These are phyloP conservation scores for Arrhopalites spinosus DNA, from an alignment of 2,888 invertebrate genomes.

Conservation along the genomic window DNA sequence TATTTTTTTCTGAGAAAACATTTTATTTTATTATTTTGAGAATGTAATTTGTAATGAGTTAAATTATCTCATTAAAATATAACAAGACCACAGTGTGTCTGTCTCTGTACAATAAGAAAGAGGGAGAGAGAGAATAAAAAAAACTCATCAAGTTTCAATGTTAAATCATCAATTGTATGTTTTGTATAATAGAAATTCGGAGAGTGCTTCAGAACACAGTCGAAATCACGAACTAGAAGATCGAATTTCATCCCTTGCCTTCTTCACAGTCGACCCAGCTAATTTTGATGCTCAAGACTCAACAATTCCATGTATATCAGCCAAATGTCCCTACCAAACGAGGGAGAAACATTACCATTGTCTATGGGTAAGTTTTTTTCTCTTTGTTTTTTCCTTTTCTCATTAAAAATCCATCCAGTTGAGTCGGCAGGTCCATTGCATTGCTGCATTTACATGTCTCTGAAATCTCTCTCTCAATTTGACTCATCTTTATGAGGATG, in stretches of 20 bases:
- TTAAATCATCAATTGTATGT: too few relatives aligned
- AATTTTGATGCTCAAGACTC: conserved; percentile 57
- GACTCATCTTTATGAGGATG: too few relatives aligned
- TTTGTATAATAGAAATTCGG: conserved; percentile 62
- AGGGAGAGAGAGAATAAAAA: too few relatives aligned
- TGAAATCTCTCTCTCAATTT: too few relatives aligned
- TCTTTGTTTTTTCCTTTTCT: too few relatives aligned
- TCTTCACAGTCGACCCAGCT: conserved; percentile 68
- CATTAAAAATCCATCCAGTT: too few relatives aligned
- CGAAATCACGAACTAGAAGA: conserved; percentile 88
- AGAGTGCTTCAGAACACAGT: conserved; percentile 81
- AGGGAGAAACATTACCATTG: conserved; percentile 87
- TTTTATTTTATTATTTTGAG: background rate
- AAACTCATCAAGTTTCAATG: too few relatives aligned
- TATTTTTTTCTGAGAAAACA: background rate
- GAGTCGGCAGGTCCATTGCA: too few relatives aligned
- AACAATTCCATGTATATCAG: conserved; percentile 56
- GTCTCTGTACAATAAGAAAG: too few relatives aligned
- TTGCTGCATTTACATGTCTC: too few relatives aligned
- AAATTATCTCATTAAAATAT: too few relatives aligned
- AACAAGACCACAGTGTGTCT: too few relatives aligned
- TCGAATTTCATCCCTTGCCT: conserved; percentile 78
- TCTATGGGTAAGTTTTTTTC: conserved; percentile 86
- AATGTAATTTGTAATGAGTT: background rate
- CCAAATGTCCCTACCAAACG: conserved; percentile 72